Base-by-base conservation (phyloP, 2,797 vertebrate genomes). In the Malacoctenus gilli region DNA sequence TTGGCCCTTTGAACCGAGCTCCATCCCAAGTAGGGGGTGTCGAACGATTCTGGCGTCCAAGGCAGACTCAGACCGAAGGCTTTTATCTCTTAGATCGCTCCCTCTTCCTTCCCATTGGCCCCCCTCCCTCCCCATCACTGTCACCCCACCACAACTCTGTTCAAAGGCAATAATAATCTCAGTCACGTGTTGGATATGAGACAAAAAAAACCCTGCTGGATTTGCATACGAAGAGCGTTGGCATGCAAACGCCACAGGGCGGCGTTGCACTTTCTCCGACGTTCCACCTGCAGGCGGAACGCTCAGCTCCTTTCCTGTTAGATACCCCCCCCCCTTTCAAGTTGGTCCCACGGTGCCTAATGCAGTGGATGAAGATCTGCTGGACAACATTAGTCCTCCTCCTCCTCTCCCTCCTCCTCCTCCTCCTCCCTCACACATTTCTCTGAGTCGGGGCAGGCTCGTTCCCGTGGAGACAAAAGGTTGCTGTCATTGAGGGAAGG, bases 141-240 rank as follows among this genome's bases (percentile, higher is more conserved):
- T 40, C 34, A 47, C 37, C 36, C 35, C 32, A 22, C 31, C 34
- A 31, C 56, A 9, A 37, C 64, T 73, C 59, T 55, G 49, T 52
- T 68, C 28, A 74, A 80, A 65, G 79, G 84, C 87, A 87, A 87
- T 83, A 89, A 87, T 59, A 43, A 36, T 76, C 62, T 77, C 31
- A 39, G 16, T 42, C 53, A 70, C 83, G 62, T 64, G 73, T 81
- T 72, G 48, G 64, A 37, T 57, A 8, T 50, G 44, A 53, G 21
- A n/a, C n/a, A n/a, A n/a, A n/a, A n/a, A n/a, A 23, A 44, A 44
- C 53, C 43, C 71, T 71, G 58, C 60, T 53, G 46, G 48, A 44
- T 55, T 62, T 79, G 67, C 61, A 58, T 47, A 16, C 48, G 11
- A 59, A 13, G 9, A 43, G 37, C 53, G 49, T 65, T 47, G 10